Evolutionary conservation across 2,113 vertebrate genomes (phyloP).

Genomic region (Apteryx mantelli): DNA sequence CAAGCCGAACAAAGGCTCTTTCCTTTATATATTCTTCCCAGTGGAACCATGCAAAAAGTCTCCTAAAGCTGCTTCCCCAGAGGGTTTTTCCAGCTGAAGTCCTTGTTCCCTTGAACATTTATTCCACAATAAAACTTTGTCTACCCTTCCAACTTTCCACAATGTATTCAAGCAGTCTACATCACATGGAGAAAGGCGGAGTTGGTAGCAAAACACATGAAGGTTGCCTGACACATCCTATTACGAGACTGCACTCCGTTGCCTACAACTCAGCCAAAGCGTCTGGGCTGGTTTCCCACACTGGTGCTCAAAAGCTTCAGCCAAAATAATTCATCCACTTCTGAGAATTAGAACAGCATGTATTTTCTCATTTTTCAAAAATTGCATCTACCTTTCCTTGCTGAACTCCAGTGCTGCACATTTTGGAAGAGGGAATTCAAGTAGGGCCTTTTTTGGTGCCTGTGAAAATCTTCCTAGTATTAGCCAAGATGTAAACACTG

Average conservation of each 20-base stretch:
- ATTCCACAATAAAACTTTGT: slow-evolving; percentile 33
- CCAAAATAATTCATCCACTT: slow-evolving; percentile 14
- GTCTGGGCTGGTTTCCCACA: slow-evolving; percentile 34
- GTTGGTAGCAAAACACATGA: not conserved
- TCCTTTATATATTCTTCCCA: not conserved
- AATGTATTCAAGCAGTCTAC: not conserved
- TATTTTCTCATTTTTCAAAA: not conserved
- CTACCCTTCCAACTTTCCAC: slow-evolving; percentile 33
- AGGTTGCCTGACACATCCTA: not conserved
- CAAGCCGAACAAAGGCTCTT: not conserved
- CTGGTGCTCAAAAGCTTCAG: not conserved
- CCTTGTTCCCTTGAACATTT: not conserved
- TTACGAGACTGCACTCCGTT: not conserved
- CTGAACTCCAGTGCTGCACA: not conserved
- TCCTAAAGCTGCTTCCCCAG: slow-evolving; percentile 5
- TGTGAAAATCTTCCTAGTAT: not conserved
- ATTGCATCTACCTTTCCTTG: not conserved
- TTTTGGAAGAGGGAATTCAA: not conserved
- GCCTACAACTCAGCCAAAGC: not conserved
- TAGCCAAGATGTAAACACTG: not conserved
- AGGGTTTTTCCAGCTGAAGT: slow-evolving; percentile 13
- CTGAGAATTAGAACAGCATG: not conserved
- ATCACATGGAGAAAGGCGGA: not conserved
- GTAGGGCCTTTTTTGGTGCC: not conserved
- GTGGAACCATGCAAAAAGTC: not conserved